A percentile compares a stretch with the other conserved stretches of the same genome.
These are phyloP conservation scores for Drosophila subobscura DNA, from an alignment of 1,140 invertebrate species.

Conservation along the genomic window DNA sequence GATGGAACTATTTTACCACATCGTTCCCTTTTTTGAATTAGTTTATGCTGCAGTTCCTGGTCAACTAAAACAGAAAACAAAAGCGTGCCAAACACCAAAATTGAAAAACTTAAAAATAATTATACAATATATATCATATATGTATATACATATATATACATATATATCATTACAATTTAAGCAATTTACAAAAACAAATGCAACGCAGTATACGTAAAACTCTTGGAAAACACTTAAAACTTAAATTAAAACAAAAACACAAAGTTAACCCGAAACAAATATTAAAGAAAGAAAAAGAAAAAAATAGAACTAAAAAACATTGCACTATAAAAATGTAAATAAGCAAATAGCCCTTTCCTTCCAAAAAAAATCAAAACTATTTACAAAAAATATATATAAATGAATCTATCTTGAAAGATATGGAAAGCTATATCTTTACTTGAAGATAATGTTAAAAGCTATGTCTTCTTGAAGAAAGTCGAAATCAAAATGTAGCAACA, in stretches of 20 bases:
- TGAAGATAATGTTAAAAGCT: constrained; percentile 5
- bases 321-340: constrained; percentile 57
- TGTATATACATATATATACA: constrained; percentile 21
- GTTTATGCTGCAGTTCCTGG: constrained; percentile 42
- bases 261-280: constrained; percentile 33
- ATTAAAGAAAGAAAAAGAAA: constrained; percentile 2
- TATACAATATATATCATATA: constrained; percentile 39
- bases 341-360: constrained; percentile 66
- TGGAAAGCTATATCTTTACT: constrained; percentile 4
- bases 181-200: constrained; percentile 55
- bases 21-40: constrained; percentile 1
- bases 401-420: constrained; percentile 16
- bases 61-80: constrained; percentile 22
- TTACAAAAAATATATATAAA: constrained; percentile 26
- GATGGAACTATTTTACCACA: too few relatives aligned
- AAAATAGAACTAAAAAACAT: constrained; percentile 6
- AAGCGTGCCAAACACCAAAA: constrained; percentile 65
- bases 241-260: constrained; percentile 20
- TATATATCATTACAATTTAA: constrained; percentile 56
- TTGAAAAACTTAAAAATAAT: constrained; percentile 16
- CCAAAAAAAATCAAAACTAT: constrained; percentile 49
- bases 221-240: constrained; percentile 23
- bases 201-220: constrained; percentile 78
- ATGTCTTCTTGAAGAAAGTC: constrained; percentile 24
- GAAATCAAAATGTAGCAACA: constrained; percentile 71